A percentile compares a stretch with the other conserved stretches of the same genome.
Evolutionary conservation across 2,797 vertebrate genomes (phyloP).

Genomic region (Urocyon cinereoargenteus): DNA sequence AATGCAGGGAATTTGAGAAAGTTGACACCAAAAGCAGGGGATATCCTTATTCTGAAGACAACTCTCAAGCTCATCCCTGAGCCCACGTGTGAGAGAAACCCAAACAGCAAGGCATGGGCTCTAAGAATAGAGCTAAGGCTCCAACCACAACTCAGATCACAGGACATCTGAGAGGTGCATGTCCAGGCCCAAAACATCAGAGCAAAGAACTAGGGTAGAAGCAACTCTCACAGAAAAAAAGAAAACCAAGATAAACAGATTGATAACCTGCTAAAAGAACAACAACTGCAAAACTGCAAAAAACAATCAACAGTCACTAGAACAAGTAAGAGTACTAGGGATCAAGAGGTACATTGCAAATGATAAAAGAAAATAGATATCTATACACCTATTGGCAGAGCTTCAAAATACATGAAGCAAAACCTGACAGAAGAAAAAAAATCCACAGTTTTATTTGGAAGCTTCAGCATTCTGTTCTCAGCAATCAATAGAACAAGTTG

Average conservation of each 20-base stretch:
- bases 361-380: not conserved
- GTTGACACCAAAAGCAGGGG: not conserved
- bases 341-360: not conserved
- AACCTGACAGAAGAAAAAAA: not conserved
- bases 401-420: not conserved
- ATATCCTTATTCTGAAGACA: not conserved
- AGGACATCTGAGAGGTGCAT: not conserved
- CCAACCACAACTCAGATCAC: not conserved
- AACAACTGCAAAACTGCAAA: not conserved
- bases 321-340: not conserved
- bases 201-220: not conserved
- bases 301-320: not conserved
- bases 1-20: not conserved
- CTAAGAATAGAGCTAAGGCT: not conserved
- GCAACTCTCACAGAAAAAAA: not conserved
- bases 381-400: not conserved
- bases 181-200: not conserved
- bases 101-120: not conserved
- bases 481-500: not conserved
- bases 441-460: not conserved
- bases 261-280: not conserved
- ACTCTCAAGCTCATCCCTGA: not conserved
- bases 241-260: not conserved
- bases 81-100: not conserved
- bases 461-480: not conserved